Evolutionary conservation across 1,140 invertebrate genomes (phyloP).

Genomic region (Megathymus violae): DNA sequence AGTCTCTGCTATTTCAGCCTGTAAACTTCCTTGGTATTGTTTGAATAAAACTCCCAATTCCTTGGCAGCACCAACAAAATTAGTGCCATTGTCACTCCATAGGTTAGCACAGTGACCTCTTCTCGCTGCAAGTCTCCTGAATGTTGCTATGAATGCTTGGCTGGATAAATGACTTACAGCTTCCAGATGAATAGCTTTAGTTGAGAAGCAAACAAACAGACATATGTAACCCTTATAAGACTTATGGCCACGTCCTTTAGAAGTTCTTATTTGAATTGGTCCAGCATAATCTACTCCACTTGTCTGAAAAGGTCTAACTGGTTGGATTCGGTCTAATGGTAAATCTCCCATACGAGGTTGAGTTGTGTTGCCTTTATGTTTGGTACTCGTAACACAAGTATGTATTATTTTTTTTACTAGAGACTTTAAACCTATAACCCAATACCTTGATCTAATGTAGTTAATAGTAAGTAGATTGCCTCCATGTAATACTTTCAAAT

Average conservation of each 20-base stretch:
- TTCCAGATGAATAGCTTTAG: too few relatives aligned
- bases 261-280: conserved; percentile 10
- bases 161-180: too few relatives aligned
- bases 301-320: conserved; percentile 9
- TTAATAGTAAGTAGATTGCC: not conserved
- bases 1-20: too few relatives aligned
- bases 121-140: not conserved
- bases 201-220: not conserved
- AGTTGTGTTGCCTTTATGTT: conserved; percentile 5
- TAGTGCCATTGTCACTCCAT: conserved; percentile 38
- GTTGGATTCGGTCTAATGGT: not conserved
- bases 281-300: conserved; percentile 17
- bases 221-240: conserved; percentile 17
- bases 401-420: conserved; percentile 2
- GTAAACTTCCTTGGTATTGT: too few relatives aligned
- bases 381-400: not conserved
- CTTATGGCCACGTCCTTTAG: conserved; percentile 6
- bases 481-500: not conserved
- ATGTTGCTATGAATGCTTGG: too few relatives aligned
- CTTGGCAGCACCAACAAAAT: too few relatives aligned
- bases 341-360: conserved; percentile 14
- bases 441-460: not conserved
- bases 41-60: too few relatives aligned
- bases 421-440: not conserved
- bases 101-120: not conserved